Evolutionary conservation across 2,888 invertebrate genomes (phyloP).

Genomic region (Lasioglossum lativentre): DNA sequence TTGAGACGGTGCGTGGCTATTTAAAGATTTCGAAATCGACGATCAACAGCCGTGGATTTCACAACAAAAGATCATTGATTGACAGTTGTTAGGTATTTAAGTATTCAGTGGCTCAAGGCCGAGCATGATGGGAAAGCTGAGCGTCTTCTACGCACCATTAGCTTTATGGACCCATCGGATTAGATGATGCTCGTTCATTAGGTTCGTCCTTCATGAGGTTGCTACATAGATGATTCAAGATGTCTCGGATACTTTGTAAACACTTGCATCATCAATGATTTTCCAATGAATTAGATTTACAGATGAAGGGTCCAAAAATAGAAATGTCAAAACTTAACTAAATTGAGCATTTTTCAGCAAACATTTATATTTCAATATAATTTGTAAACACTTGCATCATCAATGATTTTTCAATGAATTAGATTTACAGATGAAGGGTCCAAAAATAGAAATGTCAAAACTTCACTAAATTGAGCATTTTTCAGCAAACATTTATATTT

Average conservation of each 20-base stretch:
- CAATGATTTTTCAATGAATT: not conserved
- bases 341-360: too few relatives aligned
- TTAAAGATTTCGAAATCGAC: not conserved
- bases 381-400: not conserved
- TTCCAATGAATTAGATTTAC: not conserved
- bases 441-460: not conserved
- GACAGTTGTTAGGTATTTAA: not conserved
- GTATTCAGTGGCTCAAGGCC: conserved; percentile 29
- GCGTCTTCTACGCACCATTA: not conserved
- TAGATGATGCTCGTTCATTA: not conserved
- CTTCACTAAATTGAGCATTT: too few relatives aligned
- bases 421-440: not conserved
- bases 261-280: not conserved
- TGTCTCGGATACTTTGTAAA: not conserved
- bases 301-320: not conserved
- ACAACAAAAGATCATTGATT: not conserved
- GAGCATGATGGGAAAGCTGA: not conserved
- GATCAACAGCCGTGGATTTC: not conserved
- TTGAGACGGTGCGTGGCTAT: not conserved
- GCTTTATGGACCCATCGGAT: not conserved
- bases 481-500: too few relatives aligned
- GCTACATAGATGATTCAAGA: not conserved
- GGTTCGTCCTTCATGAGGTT: not conserved
- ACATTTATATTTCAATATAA: too few relatives aligned
- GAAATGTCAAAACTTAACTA: not conserved